Base-by-base conservation (phyloP, 2,797 vertebrate genomes). In the Lepus oiostolus region DNA sequence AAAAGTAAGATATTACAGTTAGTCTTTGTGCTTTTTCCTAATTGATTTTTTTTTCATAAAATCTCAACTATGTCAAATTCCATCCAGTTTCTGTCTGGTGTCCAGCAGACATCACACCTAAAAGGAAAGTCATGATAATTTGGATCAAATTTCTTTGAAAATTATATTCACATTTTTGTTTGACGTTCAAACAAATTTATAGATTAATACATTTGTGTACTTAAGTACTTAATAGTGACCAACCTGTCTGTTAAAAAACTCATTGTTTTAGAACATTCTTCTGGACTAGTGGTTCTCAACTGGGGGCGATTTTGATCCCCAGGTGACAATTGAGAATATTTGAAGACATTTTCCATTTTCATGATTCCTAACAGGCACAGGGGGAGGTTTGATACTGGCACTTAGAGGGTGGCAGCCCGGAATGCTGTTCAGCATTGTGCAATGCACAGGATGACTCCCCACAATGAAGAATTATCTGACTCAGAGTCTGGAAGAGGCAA, bases 1-100 rank as follows among this genome's bases (percentile, higher is more conserved):
- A n/a, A 91, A 92, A 93, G 52, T 65, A 21, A 96, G 70, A 86
- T 58, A 17, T 87, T 96, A 88, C 38, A 90, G 62, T 88, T 70
- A 75, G 42, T 90, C 35, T 97, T 90, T 7, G 12, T 90, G 87
- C 28, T 67, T 68, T 47, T 75, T 54, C 3, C 7, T 7, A 52
- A 3, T 0, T 85, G 35, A 74, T 62, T 28, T 47, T 90, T 62
- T 92, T 90, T 62, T 42, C 28, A 5, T 80, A 88, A 96, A 91
- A 85, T 87, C 72, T 94, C n/a, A 95, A 21, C 42, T 91, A 14
- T 62, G 21, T 89, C 60, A 91, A 50, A 81, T 95, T 95, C 54
- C 47, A 77, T 81, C 38, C 13, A 75, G 21, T 4, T 74, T 92
- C 74, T 84, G 65, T 22, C 50, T 79, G 80, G 30, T 91, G 4